Percentiles rank a stretch among this genome's conserved stretches.
These are phyloP conservation scores for Conops quadrifasciatus DNA, from an alignment of 2,888 invertebrate species.

Conservation along the genomic window DNA sequence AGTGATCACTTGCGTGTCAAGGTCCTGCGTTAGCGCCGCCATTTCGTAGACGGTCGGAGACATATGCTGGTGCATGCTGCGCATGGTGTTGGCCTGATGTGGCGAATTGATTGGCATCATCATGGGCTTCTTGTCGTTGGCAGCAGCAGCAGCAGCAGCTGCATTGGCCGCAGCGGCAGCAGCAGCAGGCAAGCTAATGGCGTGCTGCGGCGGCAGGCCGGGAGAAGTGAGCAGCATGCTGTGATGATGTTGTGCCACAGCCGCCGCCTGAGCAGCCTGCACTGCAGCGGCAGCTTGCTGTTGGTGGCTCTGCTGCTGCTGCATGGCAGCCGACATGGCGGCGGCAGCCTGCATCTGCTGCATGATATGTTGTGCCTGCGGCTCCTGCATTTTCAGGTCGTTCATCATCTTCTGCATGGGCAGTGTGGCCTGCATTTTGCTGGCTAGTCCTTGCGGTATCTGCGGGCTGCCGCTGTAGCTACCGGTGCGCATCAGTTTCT, in stretches of 20 bases:
- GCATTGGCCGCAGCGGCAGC: constrained; percentile 42
- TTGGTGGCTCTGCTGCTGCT: constrained; percentile 59
- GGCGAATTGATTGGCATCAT: constrained; percentile 72
- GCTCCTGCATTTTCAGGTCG: constrained; percentile 78
- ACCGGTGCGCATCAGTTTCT: constrained; percentile 95
- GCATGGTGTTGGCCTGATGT: constrained; percentile 74
- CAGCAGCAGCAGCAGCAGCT: constrained; percentile 1
- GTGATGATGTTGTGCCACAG: constrained; percentile 62
- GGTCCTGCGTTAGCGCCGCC: constrained; percentile 94
- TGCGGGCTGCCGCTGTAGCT: constrained; percentile 87
- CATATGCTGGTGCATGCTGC: constrained; percentile 82
- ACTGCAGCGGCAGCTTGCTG: constrained; percentile 65
- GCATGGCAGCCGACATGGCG: constrained; percentile 65
- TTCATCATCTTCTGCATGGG: constrained; percentile 77
- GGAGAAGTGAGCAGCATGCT: constrained; percentile 78
- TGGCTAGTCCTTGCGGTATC: constrained; percentile 74
- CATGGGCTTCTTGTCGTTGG: constrained; percentile 68
- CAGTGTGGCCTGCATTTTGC: constrained; percentile 76
- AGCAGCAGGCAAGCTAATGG: constrained; percentile 75
- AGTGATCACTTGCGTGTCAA: constrained; percentile 96
- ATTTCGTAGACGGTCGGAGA: constrained; percentile 97
- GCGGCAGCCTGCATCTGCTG: constrained; percentile 68
- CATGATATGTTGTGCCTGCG: constrained; percentile 71
- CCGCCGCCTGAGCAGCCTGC: constrained; percentile 58
- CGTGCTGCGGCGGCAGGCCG: constrained; percentile 79